Evolutionary conservation across 2,797 vertebrate genomes (phyloP).

Genomic region (Erpetoichthys calabaricus): DNA sequence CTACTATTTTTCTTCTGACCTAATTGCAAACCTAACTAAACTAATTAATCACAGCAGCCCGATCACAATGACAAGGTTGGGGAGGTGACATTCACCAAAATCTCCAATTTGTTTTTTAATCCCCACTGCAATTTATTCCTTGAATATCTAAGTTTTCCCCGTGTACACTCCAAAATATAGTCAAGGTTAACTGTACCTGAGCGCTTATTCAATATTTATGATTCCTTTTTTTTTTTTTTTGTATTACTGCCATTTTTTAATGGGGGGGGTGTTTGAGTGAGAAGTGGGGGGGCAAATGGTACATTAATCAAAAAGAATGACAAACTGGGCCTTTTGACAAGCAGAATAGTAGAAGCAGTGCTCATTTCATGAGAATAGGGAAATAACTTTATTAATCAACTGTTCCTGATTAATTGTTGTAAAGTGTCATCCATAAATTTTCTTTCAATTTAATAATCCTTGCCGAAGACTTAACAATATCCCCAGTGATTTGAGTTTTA

Average conservation of each 20-base stretch:
- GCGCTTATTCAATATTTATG: conserved; percentile 64
- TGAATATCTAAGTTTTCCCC: conserved; percentile 38
- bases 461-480: conserved; percentile 60
- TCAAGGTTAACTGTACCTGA: conserved; percentile 53
- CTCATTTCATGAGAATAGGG: conserved; percentile 36
- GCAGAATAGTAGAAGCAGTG: conserved; percentile 28
- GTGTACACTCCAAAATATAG: conserved; percentile 47
- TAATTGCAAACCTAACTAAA: conserved; percentile 65
- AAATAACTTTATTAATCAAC: conserved; percentile 76
- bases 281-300: conserved; percentile 61
- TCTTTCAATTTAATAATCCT: conserved; percentile 82
- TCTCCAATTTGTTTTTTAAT: conserved; percentile 42
- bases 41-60: conserved; percentile 80
- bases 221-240: conserved; percentile 49
- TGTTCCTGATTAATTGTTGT: conserved; percentile 80
- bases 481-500: conserved; percentile 69
- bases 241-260: conserved; percentile 20
- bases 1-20: conserved; percentile 54
- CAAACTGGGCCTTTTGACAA: conserved; percentile 71
- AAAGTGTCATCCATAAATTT: conserved; percentile 79
- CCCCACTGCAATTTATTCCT: conserved; percentile 52
- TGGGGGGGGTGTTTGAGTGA: conserved; percentile 21
- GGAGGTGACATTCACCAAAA: conserved; percentile 73
- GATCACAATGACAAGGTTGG: conserved; percentile 74
- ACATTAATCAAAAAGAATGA: conserved; percentile 90